phyloP scores from a whole-genome alignment of 2,797 vertebrate species.

The Pitangus sulphuratus region DNA sequence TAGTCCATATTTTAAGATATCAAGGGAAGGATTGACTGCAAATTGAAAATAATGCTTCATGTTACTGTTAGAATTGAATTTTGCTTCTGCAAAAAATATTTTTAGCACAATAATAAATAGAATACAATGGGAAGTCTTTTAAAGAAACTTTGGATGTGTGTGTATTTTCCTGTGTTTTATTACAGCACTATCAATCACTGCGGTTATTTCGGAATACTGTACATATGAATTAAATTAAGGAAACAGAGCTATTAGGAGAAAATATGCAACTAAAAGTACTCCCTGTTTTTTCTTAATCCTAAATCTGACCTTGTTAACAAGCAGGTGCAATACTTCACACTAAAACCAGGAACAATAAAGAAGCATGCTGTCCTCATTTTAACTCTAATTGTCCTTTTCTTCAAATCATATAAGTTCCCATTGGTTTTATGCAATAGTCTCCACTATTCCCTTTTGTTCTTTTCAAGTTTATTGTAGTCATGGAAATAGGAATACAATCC shows the following conservation, averaged over 20 bases:
- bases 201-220: slow-evolving; percentile 55
- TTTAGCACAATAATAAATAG: not conserved
- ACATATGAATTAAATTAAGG: slow-evolving; percentile 67
- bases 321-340: slow-evolving; percentile 61
- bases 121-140: not conserved
- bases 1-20: not conserved
- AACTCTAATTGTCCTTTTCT: not conserved
- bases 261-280: slow-evolving; percentile 29
- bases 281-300: slow-evolving; percentile 6
- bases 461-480: not conserved
- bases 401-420: not conserved
- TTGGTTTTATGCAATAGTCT: not conserved
- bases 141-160: not conserved
- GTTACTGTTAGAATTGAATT: not conserved
- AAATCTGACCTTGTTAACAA: slow-evolving; percentile 55
- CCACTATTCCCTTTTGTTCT: slow-evolving; percentile 2
- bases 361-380: not conserved
- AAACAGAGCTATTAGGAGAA: slow-evolving; percentile 41
- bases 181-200: slow-evolving; percentile 40
- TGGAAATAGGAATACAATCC: not conserved
- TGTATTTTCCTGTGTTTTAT: not conserved
- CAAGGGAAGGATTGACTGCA: not conserved
- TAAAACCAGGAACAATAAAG: slow-evolving; percentile 27
- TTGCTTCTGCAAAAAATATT: not conserved
- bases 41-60: not conserved